Percentiles rank a stretch among this genome's conserved stretches.
Conservation (phyloP, 2,797 vertebrate genomes). For the Hydrolagus colliei region DNA sequence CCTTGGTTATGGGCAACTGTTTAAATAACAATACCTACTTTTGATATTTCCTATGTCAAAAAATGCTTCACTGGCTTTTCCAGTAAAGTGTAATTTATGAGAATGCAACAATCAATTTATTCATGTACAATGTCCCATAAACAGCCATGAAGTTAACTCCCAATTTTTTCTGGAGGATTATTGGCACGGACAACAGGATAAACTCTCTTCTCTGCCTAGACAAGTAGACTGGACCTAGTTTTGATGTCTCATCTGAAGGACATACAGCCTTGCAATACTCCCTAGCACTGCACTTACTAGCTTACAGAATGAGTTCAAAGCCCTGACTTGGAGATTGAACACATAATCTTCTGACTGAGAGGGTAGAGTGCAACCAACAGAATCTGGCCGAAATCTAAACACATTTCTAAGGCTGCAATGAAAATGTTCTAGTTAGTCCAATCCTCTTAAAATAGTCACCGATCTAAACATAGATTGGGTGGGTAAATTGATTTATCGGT, state of each 20-base stretch:
- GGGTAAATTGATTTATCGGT: too few species aligned
- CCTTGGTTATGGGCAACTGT: too few species aligned
- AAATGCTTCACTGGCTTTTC: too few species aligned
- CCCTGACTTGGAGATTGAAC: neutral
- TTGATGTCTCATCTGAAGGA: neutral
- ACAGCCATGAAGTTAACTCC: neutral
- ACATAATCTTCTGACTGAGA: neutral
- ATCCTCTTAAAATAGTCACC: too few species aligned
- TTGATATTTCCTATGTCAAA: too few species aligned
- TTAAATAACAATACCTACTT: too few species aligned
- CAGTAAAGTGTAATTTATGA: neutral
- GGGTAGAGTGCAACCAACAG: neutral
- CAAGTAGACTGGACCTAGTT: neutral
- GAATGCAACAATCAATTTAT: neutral
- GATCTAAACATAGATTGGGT: too few species aligned
- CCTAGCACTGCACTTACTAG: neutral
- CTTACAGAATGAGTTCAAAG: neutral
- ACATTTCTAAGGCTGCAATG: too few species aligned
- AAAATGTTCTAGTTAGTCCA: too few species aligned
- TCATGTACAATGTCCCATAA: neutral
- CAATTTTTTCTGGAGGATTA: neutral
- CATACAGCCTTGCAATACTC: neutral
- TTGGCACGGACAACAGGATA: neutral
- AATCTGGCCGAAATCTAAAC: too few species aligned
- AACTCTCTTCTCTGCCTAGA: neutral